Evolutionary conservation across 2,888 invertebrate genomes (phyloP).

Genomic region (Drosophila stalkeri): DNA sequence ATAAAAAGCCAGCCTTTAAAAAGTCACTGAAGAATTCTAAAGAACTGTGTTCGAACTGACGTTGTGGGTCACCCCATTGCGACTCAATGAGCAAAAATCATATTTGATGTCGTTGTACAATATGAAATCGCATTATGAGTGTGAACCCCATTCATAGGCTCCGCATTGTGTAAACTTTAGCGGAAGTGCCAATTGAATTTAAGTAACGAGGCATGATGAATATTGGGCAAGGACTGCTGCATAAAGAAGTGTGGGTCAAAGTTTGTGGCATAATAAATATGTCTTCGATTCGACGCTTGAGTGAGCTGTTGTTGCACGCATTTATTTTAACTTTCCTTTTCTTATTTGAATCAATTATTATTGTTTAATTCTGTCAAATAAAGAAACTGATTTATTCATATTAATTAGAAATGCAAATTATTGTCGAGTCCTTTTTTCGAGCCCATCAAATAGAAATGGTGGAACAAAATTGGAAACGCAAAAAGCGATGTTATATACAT

Average conservation of each 20-base stretch:
- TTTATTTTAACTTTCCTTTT: conserved; percentile 25
- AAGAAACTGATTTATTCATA: conserved; percentile 74
- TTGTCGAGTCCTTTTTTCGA: conserved; percentile 37
- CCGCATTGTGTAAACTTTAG: conserved; percentile 38
- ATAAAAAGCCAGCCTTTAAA: conserved; percentile 56
- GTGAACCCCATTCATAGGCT: conserved; percentile 3
- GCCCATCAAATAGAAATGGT: no score
- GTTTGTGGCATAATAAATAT: conserved; percentile 30
- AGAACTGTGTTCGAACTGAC: conserved; percentile 22
- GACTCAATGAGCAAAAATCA: conserved; percentile 54
- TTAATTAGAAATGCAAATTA: conserved; percentile 81
- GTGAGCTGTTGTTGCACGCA: conserved; percentile 42
- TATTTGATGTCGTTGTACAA: conserved; percentile 70
- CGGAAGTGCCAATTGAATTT: conserved; percentile 81
- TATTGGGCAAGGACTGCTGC: not conserved
- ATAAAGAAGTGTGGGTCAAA: not conserved
- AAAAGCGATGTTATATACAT: no score
- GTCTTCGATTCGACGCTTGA: conserved; percentile 62
- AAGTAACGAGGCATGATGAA: conserved; percentile 64
- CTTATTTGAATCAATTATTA: conserved; percentile 48
- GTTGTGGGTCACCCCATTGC: not conserved
- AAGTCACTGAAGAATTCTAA: conserved; percentile 42
- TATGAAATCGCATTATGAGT: conserved; percentile 71
- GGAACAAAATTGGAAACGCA: no score
- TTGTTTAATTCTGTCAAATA: conserved; percentile 60